These are phyloP conservation scores for Crotalus viridis DNA, from an alignment of 2,113 vertebrate species.

Conservation along the genomic window DNA sequence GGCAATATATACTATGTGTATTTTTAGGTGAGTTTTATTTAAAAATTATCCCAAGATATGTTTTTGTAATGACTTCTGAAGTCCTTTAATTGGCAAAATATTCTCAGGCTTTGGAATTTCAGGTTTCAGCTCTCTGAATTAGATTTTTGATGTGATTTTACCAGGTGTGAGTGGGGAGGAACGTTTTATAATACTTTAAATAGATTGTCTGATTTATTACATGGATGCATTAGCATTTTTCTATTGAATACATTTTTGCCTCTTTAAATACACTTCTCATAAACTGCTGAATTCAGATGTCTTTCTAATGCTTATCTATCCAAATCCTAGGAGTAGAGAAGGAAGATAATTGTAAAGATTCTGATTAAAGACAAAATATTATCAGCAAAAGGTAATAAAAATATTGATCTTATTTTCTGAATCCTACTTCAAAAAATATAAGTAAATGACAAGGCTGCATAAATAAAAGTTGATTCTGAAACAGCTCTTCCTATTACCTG, in stretches of 20 bases:
- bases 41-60: neutral
- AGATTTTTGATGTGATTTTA: neutral
- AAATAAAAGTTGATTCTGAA: slow-evolving; percentile 48
- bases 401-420: slow-evolving; percentile 50
- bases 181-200: neutral
- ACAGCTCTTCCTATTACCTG: slow-evolving; percentile 46
- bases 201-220: too few relatives aligned
- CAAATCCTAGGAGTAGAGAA: neutral
- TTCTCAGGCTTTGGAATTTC: neutral
- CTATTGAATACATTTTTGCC: slow-evolving; percentile 9
- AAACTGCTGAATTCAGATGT: slow-evolving; percentile 47
- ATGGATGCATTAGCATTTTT: neutral
- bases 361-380: slow-evolving; percentile 52
- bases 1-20: neutral
- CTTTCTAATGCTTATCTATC: slow-evolving; percentile 46
- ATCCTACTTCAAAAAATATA: slow-evolving; percentile 43
- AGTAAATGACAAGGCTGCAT: slow-evolving; percentile 41
- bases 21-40: neutral
- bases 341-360: slow-evolving; percentile 16
- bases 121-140: neutral
- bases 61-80: neutral
- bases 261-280: neutral
- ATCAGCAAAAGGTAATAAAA: slow-evolving; percentile 60
- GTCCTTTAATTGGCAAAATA: neutral
- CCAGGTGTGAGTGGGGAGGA: fast-evolving